Percentiles rank a stretch among this genome's conserved stretches.
Evolutionary conservation across 2,888 invertebrate species (phyloP).

Genomic region (Idaea straminata): DNA sequence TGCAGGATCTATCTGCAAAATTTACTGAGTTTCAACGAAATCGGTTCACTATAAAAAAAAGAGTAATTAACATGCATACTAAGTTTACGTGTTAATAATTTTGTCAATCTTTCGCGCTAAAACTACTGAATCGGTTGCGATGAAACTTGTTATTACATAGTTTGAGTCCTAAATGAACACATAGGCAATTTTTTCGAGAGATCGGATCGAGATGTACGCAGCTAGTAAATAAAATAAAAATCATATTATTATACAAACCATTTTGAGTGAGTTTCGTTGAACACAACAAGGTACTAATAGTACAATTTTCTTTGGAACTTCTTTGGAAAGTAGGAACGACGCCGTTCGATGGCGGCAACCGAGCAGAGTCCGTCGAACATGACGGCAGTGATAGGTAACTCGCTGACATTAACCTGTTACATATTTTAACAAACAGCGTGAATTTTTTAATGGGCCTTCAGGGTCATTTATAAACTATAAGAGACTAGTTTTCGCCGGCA

Average conservation of each 20-base stretch:
- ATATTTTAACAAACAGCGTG: no score
- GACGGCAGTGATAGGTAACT: slow-evolving; percentile 84
- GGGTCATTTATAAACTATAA: neutral
- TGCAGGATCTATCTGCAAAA: no score
- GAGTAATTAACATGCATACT: no score
- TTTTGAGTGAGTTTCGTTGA: slow-evolving; percentile 99
- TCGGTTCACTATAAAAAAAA: no score
- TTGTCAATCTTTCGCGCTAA: no score
- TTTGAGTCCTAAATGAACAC: no score
- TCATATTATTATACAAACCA: slow-evolving; percentile 75
- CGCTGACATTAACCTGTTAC: slow-evolving; percentile 69
- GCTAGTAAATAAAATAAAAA: neutral
- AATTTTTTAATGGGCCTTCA: no score
- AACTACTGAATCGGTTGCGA: no score
- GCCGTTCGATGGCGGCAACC: slow-evolving; percentile 64
- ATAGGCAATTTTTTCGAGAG: no score
- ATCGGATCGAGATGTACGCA: neutral
- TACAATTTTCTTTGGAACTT: slow-evolving; percentile 91
- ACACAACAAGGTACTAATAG: slow-evolving; percentile 90
- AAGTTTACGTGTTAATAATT: no score
- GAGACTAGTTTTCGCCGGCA: neutral
- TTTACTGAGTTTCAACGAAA: no score
- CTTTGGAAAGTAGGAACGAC: slow-evolving; percentile 82
- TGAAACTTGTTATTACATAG: no score
- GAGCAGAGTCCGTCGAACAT: slow-evolving; percentile 81